phyloP scores from a whole-genome alignment of 1,140 invertebrate species.

The Oreohelix idahoensis region DNA sequence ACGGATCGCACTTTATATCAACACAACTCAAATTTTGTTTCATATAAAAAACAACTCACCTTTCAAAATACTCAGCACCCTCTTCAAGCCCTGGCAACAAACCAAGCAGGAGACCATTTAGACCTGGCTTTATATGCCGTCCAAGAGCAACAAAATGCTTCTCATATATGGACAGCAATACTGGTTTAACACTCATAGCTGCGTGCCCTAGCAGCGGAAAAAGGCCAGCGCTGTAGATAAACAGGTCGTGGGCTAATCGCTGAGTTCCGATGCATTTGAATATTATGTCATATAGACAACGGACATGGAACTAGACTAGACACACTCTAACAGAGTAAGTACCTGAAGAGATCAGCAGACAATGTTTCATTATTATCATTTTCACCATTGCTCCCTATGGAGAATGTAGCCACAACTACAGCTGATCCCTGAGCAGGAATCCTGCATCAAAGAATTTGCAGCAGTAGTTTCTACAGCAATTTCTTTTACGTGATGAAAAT shows the following conservation, averaged over 20 bases:
- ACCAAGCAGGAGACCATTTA: slow-evolving; percentile 91
- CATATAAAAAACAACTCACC: slow-evolving; percentile 71
- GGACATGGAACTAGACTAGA: no score
- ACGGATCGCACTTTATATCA: no score
- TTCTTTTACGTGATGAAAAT: no score
- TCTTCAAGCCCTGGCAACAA: slow-evolving; percentile 91
- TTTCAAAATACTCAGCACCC: slow-evolving; percentile 90
- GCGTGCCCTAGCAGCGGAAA: slow-evolving; percentile 92
- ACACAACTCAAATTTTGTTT: no score
- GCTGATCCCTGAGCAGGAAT: no score
- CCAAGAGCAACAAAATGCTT: slow-evolving; percentile 91
- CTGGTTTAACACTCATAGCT: slow-evolving; percentile 87
- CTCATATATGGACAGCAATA: slow-evolving; percentile 90
- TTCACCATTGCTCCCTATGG: no score
- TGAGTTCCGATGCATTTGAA: slow-evolving; percentile 92
- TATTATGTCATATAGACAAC: slow-evolving; percentile 93
- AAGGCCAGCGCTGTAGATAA: slow-evolving; percentile 87
- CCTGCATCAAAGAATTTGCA: no score
- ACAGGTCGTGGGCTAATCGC: slow-evolving; percentile 86
- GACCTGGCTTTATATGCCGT: slow-evolving; percentile 84
- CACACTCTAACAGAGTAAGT: no score
- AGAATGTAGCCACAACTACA: no score
- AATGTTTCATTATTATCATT: no score
- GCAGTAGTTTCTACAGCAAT: no score
- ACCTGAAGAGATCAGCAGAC: no score